Base-by-base conservation (phyloP, 1,140 invertebrate genomes). In the Microplitis demolitor region DNA sequence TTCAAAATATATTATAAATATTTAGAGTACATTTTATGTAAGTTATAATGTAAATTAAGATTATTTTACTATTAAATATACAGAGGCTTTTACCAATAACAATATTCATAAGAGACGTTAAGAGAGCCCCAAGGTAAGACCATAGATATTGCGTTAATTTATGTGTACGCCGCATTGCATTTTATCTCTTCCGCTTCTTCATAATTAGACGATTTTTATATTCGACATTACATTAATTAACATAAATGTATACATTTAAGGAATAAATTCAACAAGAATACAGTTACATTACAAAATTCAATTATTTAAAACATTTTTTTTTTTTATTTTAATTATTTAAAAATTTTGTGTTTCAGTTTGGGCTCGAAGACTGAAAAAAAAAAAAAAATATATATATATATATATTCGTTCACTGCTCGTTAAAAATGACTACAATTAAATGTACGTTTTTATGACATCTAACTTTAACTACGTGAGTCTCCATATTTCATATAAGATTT, bases 141-240 rank as follows among this genome's bases (percentile, higher is more conserved):
- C 34, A 24, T 9, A 73, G 71, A 73, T 72, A 53, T 45, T 50
- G 53, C 71, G 45, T 60, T 73, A 73, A 73, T 73, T 73, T 73
- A 73, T 68, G 50, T 33, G 37, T 34, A 39, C 53, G 50, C 56
- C 66, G 50, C 64, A 39, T 68, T 73, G 63, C 45, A 66, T 66
- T 66, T 68, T 68, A 71, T 71, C 56, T 64, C 62, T 64, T 13
- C 54, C 33, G 34, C 56, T 50, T 51, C 56, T 39, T 67, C 63
- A 67, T 73, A 73, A 73, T 73, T 67, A 60, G 71, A 53, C 71
- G 56, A 73, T 73, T 39, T 16, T 50, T 56, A 71, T 54, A 71
- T 37, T 54, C 31, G 51, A 64, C 35, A 33, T n/a, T 37, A 62
- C 45, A 51, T 66, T 45, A 9, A 45, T 51, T 37, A 37, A 31